A percentile compares a stretch with the other conserved stretches of the same genome.
Evolutionary conservation across 2,797 vertebrate genomes (phyloP).

Genomic region (Micrastur ruficollis): DNA sequence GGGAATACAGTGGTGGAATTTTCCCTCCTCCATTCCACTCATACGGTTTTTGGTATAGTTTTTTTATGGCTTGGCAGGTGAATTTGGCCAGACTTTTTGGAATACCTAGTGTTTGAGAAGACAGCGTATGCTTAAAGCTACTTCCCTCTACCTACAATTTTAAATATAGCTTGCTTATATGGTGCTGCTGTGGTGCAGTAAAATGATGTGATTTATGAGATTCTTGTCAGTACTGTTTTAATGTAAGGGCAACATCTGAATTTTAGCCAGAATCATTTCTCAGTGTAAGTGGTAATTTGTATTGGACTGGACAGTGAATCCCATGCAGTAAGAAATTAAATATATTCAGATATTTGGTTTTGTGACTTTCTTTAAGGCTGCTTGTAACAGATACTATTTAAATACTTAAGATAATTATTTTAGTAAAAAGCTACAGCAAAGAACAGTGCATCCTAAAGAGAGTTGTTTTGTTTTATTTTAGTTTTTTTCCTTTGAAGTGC

Average conservation of each 20-base stretch:
- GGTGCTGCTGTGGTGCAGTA: background rate
- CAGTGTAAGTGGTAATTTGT: background rate
- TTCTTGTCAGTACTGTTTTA: background rate
- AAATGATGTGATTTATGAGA: background rate
- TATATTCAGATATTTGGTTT: background rate
- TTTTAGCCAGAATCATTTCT: background rate
- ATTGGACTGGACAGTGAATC: background rate
- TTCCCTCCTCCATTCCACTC: background rate
- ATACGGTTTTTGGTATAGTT: background rate
- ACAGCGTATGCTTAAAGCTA: background rate
- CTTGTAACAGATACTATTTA: background rate
- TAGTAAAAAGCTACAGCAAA: background rate
- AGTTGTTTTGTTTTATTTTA: background rate
- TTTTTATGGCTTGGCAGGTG: background rate
- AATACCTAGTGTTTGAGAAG: background rate
- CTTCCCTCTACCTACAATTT: background rate
- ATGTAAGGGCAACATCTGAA: background rate
- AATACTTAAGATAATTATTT: background rate
- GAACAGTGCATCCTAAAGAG: background rate
- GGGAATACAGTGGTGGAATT: background rate
- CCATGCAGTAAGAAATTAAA: background rate
- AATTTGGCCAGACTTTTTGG: background rate
- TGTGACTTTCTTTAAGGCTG: background rate
- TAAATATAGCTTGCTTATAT: background rate
- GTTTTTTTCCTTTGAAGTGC: background rate